Conservation (phyloP, 2,113 vertebrate genomes). For the Tragelaphus scriptus region DNA sequence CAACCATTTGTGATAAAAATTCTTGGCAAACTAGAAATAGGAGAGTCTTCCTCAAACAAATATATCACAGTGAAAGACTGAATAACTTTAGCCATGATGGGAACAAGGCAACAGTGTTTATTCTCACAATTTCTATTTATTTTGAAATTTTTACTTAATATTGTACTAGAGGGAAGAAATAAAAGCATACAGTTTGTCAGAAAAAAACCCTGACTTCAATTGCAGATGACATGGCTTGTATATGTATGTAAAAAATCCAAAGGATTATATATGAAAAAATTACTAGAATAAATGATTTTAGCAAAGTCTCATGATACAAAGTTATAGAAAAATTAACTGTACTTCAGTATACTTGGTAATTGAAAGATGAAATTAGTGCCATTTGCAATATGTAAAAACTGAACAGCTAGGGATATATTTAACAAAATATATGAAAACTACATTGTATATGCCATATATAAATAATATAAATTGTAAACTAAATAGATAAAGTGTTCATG, state of each 20-base stretch:
- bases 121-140: neutral
- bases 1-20: neutral
- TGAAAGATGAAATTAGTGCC: neutral
- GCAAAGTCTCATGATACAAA: neutral
- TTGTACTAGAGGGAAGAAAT: neutral
- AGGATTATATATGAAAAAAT: neutral
- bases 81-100: neutral
- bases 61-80: neutral
- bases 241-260: neutral
- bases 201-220: neutral
- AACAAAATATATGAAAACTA: constrained; percentile 16
- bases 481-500: neutral
- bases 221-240: neutral
- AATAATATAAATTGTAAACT: neutral
- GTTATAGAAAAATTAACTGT: neutral
- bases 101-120: neutral
- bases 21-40: neutral
- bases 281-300: neutral
- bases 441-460: neutral
- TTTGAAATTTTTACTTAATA: neutral
- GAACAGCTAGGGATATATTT: neutral
- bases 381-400: neutral
- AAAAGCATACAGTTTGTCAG: neutral
- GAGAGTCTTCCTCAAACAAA: neutral
- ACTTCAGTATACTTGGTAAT: neutral